A percentile compares a stretch with the other conserved stretches of the same genome.
These are phyloP conservation scores for Galagoides demidoff DNA, from an alignment of 2,797 vertebrate species.

Conservation along the genomic window DNA sequence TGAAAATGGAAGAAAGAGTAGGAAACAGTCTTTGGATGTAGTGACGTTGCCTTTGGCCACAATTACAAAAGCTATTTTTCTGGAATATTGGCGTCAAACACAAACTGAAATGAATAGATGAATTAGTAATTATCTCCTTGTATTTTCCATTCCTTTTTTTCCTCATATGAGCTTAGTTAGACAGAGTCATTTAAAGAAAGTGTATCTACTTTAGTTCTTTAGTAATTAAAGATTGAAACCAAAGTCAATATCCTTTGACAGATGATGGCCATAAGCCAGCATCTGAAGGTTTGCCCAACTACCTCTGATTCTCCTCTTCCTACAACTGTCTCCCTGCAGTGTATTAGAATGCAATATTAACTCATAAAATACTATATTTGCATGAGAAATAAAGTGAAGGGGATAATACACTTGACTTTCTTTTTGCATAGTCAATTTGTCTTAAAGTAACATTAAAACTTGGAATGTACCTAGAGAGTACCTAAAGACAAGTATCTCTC, in stretches of 20 bases:
- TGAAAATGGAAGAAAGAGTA: background rate
- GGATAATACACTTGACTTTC: background rate
- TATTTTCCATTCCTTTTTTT: background rate
- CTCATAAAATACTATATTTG: constrained; percentile 2
- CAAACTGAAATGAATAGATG: constrained; percentile 11
- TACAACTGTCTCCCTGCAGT: background rate
- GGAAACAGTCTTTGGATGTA: background rate
- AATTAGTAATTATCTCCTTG: constrained; percentile 16
- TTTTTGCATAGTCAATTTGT: constrained; percentile 1
- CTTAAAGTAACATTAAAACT: constrained; percentile 33
- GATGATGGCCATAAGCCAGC: background rate
- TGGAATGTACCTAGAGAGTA: background rate
- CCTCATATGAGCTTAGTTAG: background rate
- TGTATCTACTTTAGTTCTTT: background rate
- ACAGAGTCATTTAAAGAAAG: constrained; percentile 45
- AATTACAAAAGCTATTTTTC: background rate
- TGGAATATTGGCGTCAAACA: background rate
- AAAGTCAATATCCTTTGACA: constrained; percentile 40
- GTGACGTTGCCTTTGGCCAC: background rate
- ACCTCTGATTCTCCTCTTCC: background rate
- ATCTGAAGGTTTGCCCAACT: background rate
- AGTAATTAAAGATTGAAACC: background rate
- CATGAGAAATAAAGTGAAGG: background rate
- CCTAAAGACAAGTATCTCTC: background rate
- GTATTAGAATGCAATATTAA: background rate